These are phyloP conservation scores for Aleiodes sp. DNA, from an alignment of 1,140 invertebrate genomes.

Conservation along the genomic window DNA sequence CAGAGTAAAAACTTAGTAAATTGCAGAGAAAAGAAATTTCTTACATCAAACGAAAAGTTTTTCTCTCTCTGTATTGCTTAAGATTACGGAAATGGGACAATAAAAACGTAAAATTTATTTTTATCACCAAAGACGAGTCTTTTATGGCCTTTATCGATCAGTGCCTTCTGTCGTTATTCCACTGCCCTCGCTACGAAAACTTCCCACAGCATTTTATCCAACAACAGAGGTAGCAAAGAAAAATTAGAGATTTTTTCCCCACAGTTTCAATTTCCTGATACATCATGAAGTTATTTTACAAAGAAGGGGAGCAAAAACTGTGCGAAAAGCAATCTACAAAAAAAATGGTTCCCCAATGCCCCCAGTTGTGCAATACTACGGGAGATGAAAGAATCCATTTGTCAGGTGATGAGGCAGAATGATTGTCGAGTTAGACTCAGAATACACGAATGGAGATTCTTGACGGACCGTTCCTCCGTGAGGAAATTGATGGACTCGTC, in stretches of 20 bases:
- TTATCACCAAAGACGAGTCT: background rate
- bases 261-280: no score
- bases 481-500: no score
- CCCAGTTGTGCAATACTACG: background rate
- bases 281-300: no score
- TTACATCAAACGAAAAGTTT: background rate
- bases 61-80: background rate
- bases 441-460: background rate
- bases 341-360: background rate
- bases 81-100: background rate
- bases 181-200: background rate
- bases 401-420: background rate
- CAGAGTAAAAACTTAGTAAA: no score
- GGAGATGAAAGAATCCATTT: conserved; percentile 2
- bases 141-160: background rate
- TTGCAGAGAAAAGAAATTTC: no score
- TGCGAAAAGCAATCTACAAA: background rate
- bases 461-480: no score
- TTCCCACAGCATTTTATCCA: background rate
- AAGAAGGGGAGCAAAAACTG: no score
- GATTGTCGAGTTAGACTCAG: background rate
- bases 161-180: background rate
- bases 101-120: background rate
- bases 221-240: background rate
- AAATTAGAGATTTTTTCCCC: no score